These are phyloP conservation scores for Caenorhabditis drosophilae DNA, from an alignment of 2,888 invertebrate genomes.

Conservation along the genomic window DNA sequence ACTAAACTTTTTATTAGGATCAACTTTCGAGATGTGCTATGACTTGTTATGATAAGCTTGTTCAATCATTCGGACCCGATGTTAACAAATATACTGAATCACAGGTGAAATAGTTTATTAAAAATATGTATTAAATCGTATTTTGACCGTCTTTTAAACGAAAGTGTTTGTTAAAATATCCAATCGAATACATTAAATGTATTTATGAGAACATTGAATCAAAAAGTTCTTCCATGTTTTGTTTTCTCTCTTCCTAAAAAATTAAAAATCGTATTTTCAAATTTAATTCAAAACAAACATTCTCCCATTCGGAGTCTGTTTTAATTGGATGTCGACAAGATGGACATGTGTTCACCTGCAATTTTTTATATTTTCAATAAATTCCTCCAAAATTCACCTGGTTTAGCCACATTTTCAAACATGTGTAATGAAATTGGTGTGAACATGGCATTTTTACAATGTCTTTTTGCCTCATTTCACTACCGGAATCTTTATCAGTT, in stretches of 20 bases:
- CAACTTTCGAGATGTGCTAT: conserved; percentile 61
- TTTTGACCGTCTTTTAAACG: too few species aligned
- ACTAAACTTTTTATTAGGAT: conserved; percentile 35
- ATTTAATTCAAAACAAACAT: conserved; percentile 10
- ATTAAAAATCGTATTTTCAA: too few species aligned
- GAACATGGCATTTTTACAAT: conserved; percentile 23
- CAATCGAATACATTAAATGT: too few species aligned
- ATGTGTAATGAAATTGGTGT: conserved; percentile 24
- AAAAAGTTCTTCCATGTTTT: conserved; percentile 30
- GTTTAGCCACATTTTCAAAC: conserved; percentile 25
- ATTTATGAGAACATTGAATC: conserved; percentile 27
- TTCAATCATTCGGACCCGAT: conserved; percentile 54
- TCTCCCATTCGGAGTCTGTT: conserved; percentile 14
- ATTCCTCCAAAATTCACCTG: conserved; percentile 4
- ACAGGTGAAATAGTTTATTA: conserved; percentile 23
- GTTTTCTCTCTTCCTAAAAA: too few species aligned
- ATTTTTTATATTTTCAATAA: not conserved
- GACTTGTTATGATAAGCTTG: conserved; percentile 62
- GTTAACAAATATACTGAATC: conserved; percentile 51
- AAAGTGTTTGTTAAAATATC: too few species aligned
- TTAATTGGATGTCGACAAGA: conserved; percentile 25
- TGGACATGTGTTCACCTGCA: conserved; percentile 18
- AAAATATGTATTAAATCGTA: not conserved
- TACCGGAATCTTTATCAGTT: not conserved
- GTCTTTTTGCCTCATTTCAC: not conserved